Conservation (phyloP, 2,113 vertebrate species). For the Thinocorus orbignyianus region DNA sequence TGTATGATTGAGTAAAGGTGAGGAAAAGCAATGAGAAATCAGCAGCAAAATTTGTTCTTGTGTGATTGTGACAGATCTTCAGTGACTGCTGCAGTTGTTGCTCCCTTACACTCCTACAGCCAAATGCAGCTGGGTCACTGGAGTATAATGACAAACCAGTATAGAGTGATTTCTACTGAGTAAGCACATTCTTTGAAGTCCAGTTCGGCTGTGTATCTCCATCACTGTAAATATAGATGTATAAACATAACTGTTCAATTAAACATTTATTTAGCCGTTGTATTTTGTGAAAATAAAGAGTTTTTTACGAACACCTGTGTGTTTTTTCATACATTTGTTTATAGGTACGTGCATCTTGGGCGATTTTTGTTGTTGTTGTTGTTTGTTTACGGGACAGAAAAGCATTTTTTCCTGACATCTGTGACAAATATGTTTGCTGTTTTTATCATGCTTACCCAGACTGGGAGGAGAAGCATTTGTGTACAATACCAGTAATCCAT, state of each 20-base stretch:
- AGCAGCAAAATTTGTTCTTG: background rate
- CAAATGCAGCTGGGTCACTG: background rate
- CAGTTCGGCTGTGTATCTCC: background rate
- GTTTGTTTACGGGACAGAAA: background rate
- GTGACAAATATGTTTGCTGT: background rate
- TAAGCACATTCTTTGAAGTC: background rate
- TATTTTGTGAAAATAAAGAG: background rate
- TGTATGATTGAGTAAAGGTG: background rate
- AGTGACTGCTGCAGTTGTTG: background rate
- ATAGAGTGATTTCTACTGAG: background rate
- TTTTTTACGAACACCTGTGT: background rate
- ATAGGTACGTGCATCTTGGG: background rate
- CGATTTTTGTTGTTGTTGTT: background rate
- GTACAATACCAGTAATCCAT: background rate
- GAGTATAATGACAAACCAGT: background rate
- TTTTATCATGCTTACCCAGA: background rate
- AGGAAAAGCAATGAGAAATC: background rate
- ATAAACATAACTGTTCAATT: background rate
- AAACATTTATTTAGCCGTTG: background rate
- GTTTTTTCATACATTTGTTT: background rate
- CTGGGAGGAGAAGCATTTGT: background rate
- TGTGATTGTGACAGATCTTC: background rate
- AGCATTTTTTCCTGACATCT: background rate
- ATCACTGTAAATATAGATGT: background rate
- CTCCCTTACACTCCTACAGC: background rate